Percentiles rank a stretch among this genome's conserved stretches.
These are phyloP conservation scores for Adoxophyes honmai DNA, from an alignment of 1,140 invertebrate genomes.

Conservation along the genomic window DNA sequence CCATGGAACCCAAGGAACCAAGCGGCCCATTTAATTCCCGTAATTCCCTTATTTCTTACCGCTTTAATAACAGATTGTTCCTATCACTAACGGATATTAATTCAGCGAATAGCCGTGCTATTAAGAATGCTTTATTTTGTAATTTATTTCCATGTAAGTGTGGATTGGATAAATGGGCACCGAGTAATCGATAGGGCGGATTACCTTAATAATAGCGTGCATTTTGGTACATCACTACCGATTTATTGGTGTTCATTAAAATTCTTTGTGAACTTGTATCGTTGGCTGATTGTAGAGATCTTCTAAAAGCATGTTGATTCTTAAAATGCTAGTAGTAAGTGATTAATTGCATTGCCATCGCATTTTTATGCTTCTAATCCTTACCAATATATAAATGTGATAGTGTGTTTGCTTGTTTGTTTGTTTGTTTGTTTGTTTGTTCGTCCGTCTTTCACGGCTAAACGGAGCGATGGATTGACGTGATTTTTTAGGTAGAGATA, in stretches of 20 bases:
- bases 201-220: conserved; percentile 4
- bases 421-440: too few relatives aligned
- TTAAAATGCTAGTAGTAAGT: too few relatives aligned
- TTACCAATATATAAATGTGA: too few relatives aligned
- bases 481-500: too few relatives aligned
- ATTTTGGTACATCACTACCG: conserved; percentile 13
- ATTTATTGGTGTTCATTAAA: conserved; percentile 13
- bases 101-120: conserved; percentile 5
- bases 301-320: too few relatives aligned
- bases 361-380: too few relatives aligned
- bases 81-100: conserved; percentile 10
- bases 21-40: not conserved
- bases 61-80: conserved; percentile 3
- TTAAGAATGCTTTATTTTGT: conserved; percentile 23
- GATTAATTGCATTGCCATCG: too few relatives aligned
- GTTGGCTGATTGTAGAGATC: not conserved
- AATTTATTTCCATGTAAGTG: conserved; percentile 19
- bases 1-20: too few relatives aligned
- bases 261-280: conserved; percentile 9
- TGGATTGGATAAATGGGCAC: conserved; percentile 9
- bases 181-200: conserved; percentile 12
- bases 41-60: conserved; percentile 1
- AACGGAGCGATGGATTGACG: too few relatives aligned
- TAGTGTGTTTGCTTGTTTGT: too few relatives aligned
- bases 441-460: too few relatives aligned